Evolutionary conservation across 2,113 vertebrate species (phyloP).

Genomic region (Takifugu bimaculatus): DNA sequence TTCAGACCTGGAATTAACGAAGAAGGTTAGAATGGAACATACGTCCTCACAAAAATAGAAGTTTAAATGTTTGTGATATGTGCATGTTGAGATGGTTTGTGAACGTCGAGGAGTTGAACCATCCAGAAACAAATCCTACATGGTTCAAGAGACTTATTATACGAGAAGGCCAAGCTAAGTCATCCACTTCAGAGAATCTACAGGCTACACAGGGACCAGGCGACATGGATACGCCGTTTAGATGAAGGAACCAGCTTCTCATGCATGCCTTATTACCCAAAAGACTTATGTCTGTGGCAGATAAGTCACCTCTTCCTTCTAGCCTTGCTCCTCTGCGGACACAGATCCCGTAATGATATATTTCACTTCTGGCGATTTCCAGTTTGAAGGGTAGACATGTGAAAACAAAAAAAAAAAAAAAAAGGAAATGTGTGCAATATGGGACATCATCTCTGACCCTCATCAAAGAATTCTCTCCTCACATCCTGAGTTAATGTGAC

Average conservation of each 20-base stretch:
- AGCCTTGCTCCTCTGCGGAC: slow-evolving; percentile 67
- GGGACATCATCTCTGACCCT: slow-evolving; percentile 77
- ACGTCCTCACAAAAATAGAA: no score
- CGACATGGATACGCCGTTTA: slow-evolving; percentile 66
- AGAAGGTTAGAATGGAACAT: no score
- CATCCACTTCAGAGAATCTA: slow-evolving; percentile 67
- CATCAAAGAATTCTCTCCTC: slow-evolving; percentile 74
- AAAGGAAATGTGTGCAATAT: slow-evolving; percentile 47
- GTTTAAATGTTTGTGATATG: not conserved
- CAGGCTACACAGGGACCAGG: slow-evolving; percentile 64
- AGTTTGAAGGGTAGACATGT: slow-evolving; percentile 64
- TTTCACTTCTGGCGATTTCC: slow-evolving; percentile 77
- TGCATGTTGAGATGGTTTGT: slow-evolving; percentile 27
- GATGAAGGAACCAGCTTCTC: slow-evolving; percentile 74
- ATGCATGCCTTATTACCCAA: slow-evolving; percentile 81
- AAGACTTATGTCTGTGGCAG: slow-evolving; percentile 68
- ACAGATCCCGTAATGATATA: slow-evolving; percentile 79
- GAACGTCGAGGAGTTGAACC: slow-evolving; percentile 40
- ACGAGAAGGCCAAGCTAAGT: slow-evolving; percentile 70
- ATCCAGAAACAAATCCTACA: slow-evolving; percentile 57
- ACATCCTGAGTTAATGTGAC: slow-evolving; percentile 60
- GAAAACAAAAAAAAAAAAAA: slow-evolving; percentile 55
- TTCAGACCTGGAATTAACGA: no score
- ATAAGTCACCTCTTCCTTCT: slow-evolving; percentile 76
- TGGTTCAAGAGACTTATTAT: slow-evolving; percentile 77